Conservation (phyloP, 1,140 invertebrate species). For the Ooceraea biroi region DNA sequence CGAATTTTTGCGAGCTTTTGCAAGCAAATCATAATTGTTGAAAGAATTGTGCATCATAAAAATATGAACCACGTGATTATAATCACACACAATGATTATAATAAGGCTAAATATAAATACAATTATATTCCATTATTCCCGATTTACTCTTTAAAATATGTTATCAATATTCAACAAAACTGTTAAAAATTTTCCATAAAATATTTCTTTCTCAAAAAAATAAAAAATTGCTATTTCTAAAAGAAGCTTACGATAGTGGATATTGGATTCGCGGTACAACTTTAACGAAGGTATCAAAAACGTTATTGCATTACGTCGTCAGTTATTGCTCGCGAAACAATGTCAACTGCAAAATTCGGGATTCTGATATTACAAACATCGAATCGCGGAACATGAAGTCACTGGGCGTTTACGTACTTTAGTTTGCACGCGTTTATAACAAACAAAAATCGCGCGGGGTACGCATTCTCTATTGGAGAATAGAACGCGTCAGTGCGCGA, state of each 20-base stretch:
- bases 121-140: neutral
- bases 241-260: neutral
- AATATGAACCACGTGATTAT: neutral
- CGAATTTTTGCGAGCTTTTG: neutral
- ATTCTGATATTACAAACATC: slow-evolving; percentile 53
- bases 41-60: neutral
- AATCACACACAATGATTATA: neutral
- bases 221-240: slow-evolving; percentile 9
- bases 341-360: slow-evolving; percentile 26
- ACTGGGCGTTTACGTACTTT: neutral
- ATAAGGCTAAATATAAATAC: neutral
- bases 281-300: slow-evolving; percentile 34
- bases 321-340: slow-evolving; percentile 31
- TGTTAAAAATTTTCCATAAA: neutral
- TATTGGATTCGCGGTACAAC: neutral
- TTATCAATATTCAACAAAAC: neutral
- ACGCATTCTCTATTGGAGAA: neutral
- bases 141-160: neutral
- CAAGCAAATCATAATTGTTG: neutral
- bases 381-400: slow-evolving; percentile 41
- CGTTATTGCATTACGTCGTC: slow-evolving; percentile 32
- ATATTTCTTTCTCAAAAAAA: neutral
- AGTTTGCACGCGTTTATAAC: slow-evolving; percentile 17
- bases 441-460: neutral
- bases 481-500: neutral